Base-by-base conservation (phyloP, 2,797 vertebrate genomes). In the Lutjanus campechanus region DNA sequence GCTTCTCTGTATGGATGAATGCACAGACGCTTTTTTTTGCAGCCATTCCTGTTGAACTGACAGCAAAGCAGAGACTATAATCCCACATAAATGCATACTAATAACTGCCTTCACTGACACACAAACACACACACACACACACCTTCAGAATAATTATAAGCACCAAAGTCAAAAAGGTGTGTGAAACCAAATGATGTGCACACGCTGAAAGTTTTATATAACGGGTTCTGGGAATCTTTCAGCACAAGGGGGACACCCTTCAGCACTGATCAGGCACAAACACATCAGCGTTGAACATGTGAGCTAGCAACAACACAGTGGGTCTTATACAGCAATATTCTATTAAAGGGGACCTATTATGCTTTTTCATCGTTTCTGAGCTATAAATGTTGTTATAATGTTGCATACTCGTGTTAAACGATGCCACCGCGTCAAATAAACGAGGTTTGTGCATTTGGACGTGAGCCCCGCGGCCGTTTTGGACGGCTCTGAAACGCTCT, bases 21-120 rank as follows among this genome's bases (percentile, higher is more conserved):
- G 86, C 76, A 68, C 89, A 83, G 82, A 81, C 79, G 87, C 44
- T 56, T 76, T 84, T 70, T 62, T 63, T 72, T 66, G 16, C 50
- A 66, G 13, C 36, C 12, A 54, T 71, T 72, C 46, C 20, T 65
- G n/a, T 65, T 49, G 47, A 83, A 76, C 4, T 78, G 65, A 76
- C 61, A 81, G 40, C 41, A 73, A 88, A 61, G 75, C 36, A 78
- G 44, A 69, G 25, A 63, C 22, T 40, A 68, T 74, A 85, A 81
- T 79, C 61, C 53, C 46, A 77, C 72, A 79, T 63, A 67, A 75
- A 74, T 67, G 25, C 69, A 79, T 67, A 70, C 0, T 67, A 76
- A 76, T 80, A 83, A 59, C 67, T 69, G 36, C 22, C 66, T 69
- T 73, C 55, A 50, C 46, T 36, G 19, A 76, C 73, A 66, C 61